Base-by-base conservation (phyloP, 1,140 invertebrate genomes). In the Meloidogyne floridensis region DNA sequence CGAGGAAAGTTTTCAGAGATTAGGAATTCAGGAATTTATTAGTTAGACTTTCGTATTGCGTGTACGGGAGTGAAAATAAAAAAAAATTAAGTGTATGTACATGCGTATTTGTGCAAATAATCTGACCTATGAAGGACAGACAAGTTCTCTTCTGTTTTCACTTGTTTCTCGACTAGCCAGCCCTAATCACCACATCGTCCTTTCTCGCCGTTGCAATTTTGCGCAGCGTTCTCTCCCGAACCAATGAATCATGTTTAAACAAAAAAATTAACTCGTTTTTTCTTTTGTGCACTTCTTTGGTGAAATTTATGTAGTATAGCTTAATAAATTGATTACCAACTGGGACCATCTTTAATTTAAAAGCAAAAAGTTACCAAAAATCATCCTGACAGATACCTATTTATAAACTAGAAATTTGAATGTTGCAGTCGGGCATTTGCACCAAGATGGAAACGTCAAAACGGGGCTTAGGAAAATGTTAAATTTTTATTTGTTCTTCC, bases 161-260 rank as follows among this genome's bases (percentile, higher is more conserved):
- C 4, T n/a, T 65, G n/a, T 65, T 65, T 65, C 10, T 15, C 11
- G 56, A 54, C 13, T n/a, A 65, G 59, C 15, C 59, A 65, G n/a
- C 59, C 59, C 59, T 65, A 65, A 65, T 65, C 59, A 65, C 59
- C 15, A n/a, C 59, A 8, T 65, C 59, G n/a, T n/a, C 59, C 59
- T 32, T 32, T 32, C 32, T 65, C n/a, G 15, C 5, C 59, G n/a
- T 15, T 65, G 59, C 59, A 65, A 65, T 65, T 65, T 65, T 65
- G 59, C 59, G 59, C 59, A 65, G 59, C 59, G 59, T 65, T 65
- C 59, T 65, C 59, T 65, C 32, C 32, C 59, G 59, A 65, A 65
- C 59, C 15, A 65, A 65, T 65, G 59, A 65, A 65, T 65, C 59
- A 65, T 65, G 59, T 65, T 65, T 65, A 65, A 65, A 65, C 59